Evolutionary conservation across 2,888 invertebrate genomes (phyloP).

Genomic region (Philonicus albiceps): DNA sequence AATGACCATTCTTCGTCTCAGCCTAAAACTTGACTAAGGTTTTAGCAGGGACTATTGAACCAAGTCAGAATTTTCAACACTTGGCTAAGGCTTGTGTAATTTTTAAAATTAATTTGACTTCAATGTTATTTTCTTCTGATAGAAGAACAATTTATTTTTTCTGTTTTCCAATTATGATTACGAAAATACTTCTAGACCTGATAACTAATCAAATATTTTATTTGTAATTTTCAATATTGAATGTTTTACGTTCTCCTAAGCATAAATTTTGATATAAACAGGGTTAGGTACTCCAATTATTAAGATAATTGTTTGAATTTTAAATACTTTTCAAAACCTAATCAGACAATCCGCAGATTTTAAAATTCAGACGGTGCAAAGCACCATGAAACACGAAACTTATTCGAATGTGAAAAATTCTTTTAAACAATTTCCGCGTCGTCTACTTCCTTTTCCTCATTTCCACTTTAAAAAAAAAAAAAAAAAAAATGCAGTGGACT

Average conservation of each 20-base stretch:
- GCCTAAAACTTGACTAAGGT: too few relatives aligned
- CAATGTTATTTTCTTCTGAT: too few relatives aligned
- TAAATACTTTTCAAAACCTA: not conserved
- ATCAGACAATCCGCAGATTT: not conserved
- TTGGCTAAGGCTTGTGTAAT: too few relatives aligned
- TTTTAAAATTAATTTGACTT: too few relatives aligned
- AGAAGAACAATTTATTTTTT: too few relatives aligned
- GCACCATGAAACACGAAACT: not conserved
- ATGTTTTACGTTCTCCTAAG: not conserved
- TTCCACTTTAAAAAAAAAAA: not conserved
- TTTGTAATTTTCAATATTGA: not conserved
- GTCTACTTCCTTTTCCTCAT: not conserved
- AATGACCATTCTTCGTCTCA: too few relatives aligned
- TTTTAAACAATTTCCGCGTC: not conserved
- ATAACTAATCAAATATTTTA: not conserved
- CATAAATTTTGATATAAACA: not conserved
- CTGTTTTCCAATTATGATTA: too few relatives aligned
- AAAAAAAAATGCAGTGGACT: not conserved
- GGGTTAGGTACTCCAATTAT: not conserved
- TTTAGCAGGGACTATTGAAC: too few relatives aligned
- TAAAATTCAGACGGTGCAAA: not conserved
- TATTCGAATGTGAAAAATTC: not conserved
- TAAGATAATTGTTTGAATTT: not conserved
- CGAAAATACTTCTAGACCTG: too few relatives aligned
- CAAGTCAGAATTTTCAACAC: too few relatives aligned